Evolutionary conservation across 2,888 invertebrate species (phyloP), one percentile per base, ranked within the genome.

Genomic region (Octonoba sinensis): DNA sequence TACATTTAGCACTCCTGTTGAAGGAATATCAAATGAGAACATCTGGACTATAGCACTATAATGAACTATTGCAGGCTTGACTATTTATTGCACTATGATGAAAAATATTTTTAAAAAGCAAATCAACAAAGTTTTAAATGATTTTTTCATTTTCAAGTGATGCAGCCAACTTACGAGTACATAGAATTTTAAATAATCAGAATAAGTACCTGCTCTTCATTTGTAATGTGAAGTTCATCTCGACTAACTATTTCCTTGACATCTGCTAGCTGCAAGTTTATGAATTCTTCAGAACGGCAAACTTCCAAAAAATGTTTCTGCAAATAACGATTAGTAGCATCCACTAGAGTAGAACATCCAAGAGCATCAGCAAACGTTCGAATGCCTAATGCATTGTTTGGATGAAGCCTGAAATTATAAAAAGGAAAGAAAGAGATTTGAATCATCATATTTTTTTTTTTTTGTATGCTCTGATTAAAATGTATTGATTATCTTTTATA

Each of bases 301-400:
- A 96, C 93, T 86, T 93, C 93, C 79, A 92, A 91, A 88, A 96
- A 96, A 88, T 94, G 92, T 86, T 93, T 92, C 87, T 94, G 93
- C 73, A 96, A 92, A 87, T 92, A 95, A 87, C 93, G 93, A 87
- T 94, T 93, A 11, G 94, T 92, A 11, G 93, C 92, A 85, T 93
- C 91, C 4, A 94, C 92, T 51, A 95, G 90, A 8, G 91, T 89
- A 0, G 91, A 89, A 87, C 94, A 95, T 83, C 93, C 92, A 84
- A 95, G 90, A 18, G 93, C 93, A 87, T 94, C 93, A 6, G 94
- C 95, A 89, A 95, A 95, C 71, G 92, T 91, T 27, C 94, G 91
- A 75, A 95, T 93, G 12, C 94, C 94, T 82, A 96, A 88, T 13
- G 94, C 95, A 89, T 95, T 95, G 86, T 93, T 92, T 0, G 94